These are phyloP conservation scores for Riptortus pedestris DNA, from an alignment of 1,140 invertebrate species.

Conservation along the genomic window DNA sequence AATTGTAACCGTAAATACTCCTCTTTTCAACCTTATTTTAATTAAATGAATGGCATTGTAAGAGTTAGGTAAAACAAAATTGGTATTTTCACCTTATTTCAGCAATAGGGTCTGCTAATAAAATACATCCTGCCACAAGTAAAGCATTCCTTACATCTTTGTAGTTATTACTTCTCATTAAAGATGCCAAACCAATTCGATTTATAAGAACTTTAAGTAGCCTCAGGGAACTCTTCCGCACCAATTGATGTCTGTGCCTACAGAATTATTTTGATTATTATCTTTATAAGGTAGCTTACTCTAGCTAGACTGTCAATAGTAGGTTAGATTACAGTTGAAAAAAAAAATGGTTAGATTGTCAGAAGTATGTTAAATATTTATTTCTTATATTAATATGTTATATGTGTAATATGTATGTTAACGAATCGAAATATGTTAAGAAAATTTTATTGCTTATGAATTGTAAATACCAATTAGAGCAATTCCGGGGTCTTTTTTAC, in stretches of 20 bases:
- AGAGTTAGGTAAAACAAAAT: not conserved
- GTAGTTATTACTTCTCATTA: not conserved
- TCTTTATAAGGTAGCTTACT: not conserved
- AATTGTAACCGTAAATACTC: not conserved
- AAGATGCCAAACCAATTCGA: not conserved
- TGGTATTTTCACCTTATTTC: not conserved
- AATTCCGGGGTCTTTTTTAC: no score
- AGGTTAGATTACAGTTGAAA: not conserved
- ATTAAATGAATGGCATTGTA: not conserved
- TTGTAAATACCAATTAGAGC: no score
- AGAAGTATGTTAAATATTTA: no score
- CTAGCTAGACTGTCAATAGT: not conserved
- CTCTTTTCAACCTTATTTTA: not conserved
- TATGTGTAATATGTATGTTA: not conserved
- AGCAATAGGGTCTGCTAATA: not conserved
- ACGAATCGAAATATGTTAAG: not conserved
- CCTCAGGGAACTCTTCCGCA: not conserved
- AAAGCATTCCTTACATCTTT: not conserved
- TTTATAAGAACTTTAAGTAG: not conserved
- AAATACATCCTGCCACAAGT: not conserved
- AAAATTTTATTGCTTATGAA: not conserved
- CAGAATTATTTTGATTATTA: not conserved
- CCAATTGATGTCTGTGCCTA: slow-evolving; percentile 5
- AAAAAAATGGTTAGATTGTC: not conserved
- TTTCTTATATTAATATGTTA: no score